Evolutionary conservation across 2,113 vertebrate species (phyloP).

Genomic region (Mesocricetus auratus): DNA sequence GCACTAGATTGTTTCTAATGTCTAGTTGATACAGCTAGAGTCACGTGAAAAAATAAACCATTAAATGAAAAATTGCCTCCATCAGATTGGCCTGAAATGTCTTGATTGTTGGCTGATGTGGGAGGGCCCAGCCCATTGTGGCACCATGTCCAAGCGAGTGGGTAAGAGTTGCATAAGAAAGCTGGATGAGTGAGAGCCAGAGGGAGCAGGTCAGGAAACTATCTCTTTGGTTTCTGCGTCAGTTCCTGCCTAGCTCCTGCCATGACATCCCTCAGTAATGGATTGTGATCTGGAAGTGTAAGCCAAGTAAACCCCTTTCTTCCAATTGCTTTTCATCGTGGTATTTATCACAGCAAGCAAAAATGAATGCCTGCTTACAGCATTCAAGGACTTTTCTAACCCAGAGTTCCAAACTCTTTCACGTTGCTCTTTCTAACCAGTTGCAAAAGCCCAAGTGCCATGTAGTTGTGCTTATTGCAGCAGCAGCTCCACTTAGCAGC

Average conservation of each 20-base stretch:
- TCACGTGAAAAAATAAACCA: not conserved
- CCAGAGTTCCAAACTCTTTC: not conserved
- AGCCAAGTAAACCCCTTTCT: too few relatives aligned
- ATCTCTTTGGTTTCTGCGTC: not conserved
- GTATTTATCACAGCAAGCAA: too few relatives aligned
- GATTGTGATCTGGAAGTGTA: not conserved
- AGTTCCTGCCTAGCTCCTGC: not conserved
- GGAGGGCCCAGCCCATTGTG: too few relatives aligned
- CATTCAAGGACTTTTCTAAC: too few relatives aligned
- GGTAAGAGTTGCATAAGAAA: not conserved
- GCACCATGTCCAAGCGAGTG: not conserved
- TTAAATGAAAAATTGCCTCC: not conserved
- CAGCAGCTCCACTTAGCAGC: not conserved
- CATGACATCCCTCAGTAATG: not conserved
- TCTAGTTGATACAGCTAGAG: not conserved
- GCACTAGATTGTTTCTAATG: not conserved
- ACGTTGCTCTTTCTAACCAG: not conserved
- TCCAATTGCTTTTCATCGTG: too few relatives aligned
- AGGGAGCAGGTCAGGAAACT: not conserved
- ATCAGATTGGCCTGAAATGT: not conserved
- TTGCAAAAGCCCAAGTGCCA: not conserved
- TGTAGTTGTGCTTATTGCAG: not conserved
- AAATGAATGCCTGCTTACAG: too few relatives aligned
- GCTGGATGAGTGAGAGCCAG: not conserved
- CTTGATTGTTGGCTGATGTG: too few relatives aligned